These are phyloP conservation scores for Camponotus vicinus DNA, from an alignment of 1,140 invertebrate species.

Conservation along the genomic window DNA sequence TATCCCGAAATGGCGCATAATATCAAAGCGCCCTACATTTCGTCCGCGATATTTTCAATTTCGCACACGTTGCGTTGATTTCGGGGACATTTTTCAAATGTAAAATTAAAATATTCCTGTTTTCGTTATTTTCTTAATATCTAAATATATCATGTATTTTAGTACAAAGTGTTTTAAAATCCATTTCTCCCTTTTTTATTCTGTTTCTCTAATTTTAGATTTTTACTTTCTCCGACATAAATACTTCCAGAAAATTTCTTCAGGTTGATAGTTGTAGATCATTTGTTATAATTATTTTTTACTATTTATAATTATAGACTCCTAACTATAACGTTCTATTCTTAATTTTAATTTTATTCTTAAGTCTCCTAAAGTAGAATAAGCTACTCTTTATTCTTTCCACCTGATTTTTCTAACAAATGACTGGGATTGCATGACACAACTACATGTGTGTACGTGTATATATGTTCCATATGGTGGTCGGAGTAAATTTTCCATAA, in stretches of 20 bases:
- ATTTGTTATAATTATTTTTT: neutral
- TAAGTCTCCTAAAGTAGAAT: neutral
- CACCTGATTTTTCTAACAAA: conserved; percentile 31
- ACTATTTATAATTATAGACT: neutral
- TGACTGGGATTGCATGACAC: conserved; percentile 26
- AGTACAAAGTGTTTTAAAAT: neutral
- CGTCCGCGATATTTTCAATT: conserved; percentile 33
- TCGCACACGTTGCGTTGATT: neutral
- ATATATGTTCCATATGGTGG: neutral
- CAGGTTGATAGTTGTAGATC: neutral
- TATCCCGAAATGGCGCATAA: conserved; percentile 33
- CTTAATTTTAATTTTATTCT: conserved; percentile 8
- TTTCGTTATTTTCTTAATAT: neutral
- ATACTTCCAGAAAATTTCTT: conserved; percentile 7
- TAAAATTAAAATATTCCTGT: conserved; percentile 47
- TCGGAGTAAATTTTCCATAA: conserved; percentile 61
- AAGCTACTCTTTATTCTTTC: neutral
- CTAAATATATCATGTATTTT: neutral
- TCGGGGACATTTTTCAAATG: conserved; percentile 10
- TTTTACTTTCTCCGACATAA: neutral
- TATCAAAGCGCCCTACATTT: conserved; percentile 43
- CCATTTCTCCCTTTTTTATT: no score
- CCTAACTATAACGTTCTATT: neutral
- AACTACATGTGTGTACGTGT: neutral
- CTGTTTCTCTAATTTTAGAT: conserved; percentile 8